Evolutionary conservation across 2,113 vertebrate genomes (phyloP).

Genomic region (Otolemur garnettii): DNA sequence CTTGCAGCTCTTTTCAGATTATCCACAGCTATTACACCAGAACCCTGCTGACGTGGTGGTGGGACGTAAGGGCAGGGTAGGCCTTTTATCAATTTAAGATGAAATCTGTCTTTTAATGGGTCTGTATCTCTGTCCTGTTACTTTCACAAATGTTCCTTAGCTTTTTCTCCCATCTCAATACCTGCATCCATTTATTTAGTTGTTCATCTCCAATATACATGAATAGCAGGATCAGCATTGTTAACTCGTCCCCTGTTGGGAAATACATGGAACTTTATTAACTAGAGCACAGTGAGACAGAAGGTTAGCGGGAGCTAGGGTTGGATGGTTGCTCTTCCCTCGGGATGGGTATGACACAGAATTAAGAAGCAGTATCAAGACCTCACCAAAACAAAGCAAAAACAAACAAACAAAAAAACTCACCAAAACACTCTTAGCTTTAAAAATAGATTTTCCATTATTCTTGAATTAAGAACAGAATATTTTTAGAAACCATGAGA

Average conservation of each 20-base stretch:
- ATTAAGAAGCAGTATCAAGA: background rate
- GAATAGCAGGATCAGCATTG: too few species aligned
- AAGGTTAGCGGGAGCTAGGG: background rate
- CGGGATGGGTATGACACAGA: background rate
- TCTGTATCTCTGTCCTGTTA: background rate
- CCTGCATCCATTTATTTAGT: too few species aligned
- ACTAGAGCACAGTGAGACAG: background rate
- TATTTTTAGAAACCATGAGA: background rate
- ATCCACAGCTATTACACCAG: background rate
- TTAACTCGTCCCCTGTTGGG: too few species aligned
- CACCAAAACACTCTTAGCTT: background rate
- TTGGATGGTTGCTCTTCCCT: background rate
- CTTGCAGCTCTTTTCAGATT: background rate
- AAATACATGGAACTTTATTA: too few species aligned
- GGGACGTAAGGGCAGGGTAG: background rate
- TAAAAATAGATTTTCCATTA: background rate
- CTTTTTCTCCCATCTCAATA: background rate
- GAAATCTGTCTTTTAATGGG: background rate
- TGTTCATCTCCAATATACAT: too few species aligned
- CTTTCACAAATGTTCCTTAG: background rate
- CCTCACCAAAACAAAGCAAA: background rate
- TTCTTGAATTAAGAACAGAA: constrained; percentile 24
- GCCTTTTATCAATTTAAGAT: background rate
- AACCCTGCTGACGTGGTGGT: background rate
- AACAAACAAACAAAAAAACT: background rate